phyloP scores from a whole-genome alignment of 2,797 vertebrate genomes.

The Micropoecilia bifurca region DNA sequence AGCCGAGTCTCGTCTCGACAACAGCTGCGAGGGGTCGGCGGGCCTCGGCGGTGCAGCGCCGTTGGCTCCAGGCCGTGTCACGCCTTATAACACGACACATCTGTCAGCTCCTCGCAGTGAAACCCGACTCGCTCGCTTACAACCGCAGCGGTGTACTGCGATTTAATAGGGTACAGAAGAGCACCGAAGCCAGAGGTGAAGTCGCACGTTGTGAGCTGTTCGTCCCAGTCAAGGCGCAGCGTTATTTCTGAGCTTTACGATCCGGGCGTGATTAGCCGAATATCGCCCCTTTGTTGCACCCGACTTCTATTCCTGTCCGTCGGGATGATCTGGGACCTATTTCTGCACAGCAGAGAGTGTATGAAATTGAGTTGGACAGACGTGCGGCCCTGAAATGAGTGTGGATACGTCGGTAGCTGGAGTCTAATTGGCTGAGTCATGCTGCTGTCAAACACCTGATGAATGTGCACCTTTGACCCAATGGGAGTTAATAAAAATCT shows the following conservation, averaged over 20 bases:
- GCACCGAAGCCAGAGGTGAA: neutral
- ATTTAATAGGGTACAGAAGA: constrained; percentile 42
- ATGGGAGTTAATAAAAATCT: constrained; percentile 14
- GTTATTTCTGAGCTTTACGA: neutral
- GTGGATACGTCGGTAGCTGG: constrained; percentile 16
- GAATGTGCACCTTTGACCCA: constrained; percentile 31
- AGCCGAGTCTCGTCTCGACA: constrained; percentile 30
- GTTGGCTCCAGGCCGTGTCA: constrained; percentile 42
- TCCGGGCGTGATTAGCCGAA: neutral
- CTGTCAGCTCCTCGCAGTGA: constrained; percentile 65
- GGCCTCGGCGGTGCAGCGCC: constrained; percentile 33
- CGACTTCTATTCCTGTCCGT: neutral
- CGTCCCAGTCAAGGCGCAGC: neutral
- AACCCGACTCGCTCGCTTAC: constrained; percentile 63
- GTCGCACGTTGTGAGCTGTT: neutral
- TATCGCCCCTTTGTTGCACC: neutral
- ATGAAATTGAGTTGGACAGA: constrained; percentile 37
- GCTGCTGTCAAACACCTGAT: constrained; percentile 41
- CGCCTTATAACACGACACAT: constrained; percentile 71
- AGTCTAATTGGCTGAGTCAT: constrained; percentile 45
- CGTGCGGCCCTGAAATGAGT: constrained; percentile 42
- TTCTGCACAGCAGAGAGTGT: constrained; percentile 13
- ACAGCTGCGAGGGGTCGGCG: constrained; percentile 69
- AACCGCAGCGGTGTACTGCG: constrained; percentile 36
- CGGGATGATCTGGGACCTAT: neutral